Percentiles rank a stretch among this genome's conserved stretches.
phyloP scores from a whole-genome alignment of 2,797 vertebrate species.

The Thaleichthys pacificus region DNA sequence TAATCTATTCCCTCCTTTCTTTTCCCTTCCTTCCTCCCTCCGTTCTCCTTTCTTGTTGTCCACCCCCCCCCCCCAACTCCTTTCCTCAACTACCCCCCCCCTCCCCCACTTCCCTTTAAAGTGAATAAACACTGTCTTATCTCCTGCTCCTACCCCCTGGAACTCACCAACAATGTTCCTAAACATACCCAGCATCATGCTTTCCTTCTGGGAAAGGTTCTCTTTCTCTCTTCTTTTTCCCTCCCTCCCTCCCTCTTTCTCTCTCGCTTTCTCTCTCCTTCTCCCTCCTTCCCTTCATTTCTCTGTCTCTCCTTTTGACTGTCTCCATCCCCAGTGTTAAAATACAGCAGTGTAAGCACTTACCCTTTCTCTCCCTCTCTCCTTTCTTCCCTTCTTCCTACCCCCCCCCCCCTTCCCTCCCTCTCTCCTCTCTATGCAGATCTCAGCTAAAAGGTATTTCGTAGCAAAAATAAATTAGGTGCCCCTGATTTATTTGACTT shows the following conservation, averaged over 20 bases:
- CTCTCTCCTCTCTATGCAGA: background rate
- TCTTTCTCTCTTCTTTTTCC: background rate
- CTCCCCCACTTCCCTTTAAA: background rate
- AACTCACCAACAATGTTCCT: background rate
- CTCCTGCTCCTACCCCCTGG: background rate
- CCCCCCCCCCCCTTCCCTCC: background rate
- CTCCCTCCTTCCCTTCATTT: background rate
- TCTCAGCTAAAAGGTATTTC: background rate
- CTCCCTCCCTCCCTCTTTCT: background rate
- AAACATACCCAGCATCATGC: background rate
- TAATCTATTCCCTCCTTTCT: too few species aligned
- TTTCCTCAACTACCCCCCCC: too few species aligned
- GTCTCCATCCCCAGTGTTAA: too few species aligned
- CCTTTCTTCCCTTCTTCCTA: background rate
- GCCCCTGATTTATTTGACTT: background rate
- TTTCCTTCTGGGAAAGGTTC: background rate
- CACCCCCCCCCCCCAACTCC: too few species aligned
- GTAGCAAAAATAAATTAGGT: background rate
- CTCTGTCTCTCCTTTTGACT: constrained; percentile 16
- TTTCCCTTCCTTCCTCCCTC: too few species aligned
- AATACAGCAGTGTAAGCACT: too few species aligned
- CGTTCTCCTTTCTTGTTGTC: too few species aligned
- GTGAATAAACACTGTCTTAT: background rate
- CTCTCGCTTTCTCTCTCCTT: background rate
- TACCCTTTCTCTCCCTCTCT: background rate